These are phyloP conservation scores for Otolemur crassicaudatus DNA, from an alignment of 2,797 vertebrate species.

Conservation along the genomic window DNA sequence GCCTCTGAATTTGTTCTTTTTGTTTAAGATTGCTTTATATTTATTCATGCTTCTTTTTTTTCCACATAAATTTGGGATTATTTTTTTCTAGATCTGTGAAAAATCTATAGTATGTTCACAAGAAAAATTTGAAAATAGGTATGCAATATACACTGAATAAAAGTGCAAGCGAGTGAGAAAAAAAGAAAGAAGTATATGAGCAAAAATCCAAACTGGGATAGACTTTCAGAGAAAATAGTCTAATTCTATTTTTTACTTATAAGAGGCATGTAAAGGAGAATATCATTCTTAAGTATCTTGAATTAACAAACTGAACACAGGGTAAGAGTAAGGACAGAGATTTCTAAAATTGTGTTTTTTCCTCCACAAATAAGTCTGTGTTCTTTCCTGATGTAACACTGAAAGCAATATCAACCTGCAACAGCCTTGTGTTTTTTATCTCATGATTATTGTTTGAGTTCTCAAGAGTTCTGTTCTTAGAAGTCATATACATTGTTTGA, in stretches of 20 bases:
- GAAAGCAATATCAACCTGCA: background rate
- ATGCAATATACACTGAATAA: background rate
- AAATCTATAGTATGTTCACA: background rate
- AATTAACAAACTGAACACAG: background rate
- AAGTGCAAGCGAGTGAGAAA: background rate
- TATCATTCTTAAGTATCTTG: background rate
- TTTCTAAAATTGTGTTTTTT: background rate
- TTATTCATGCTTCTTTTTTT: background rate
- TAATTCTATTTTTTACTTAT: background rate
- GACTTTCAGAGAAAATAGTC: background rate
- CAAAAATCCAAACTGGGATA: background rate
- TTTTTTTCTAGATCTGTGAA: background rate
- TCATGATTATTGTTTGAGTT: background rate
- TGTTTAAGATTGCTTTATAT: background rate
- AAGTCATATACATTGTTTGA: background rate
- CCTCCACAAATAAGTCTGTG: background rate
- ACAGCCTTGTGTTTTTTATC: background rate
- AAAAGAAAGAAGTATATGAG: background rate
- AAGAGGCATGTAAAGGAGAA: background rate
- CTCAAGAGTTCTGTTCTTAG: background rate
- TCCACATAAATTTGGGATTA: background rate
- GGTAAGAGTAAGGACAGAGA: background rate
- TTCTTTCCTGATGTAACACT: background rate
- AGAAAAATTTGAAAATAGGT: background rate
- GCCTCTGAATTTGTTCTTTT: background rate